phyloP scores from a whole-genome alignment of 2,113 vertebrate species.

The Serinus canaria region DNA sequence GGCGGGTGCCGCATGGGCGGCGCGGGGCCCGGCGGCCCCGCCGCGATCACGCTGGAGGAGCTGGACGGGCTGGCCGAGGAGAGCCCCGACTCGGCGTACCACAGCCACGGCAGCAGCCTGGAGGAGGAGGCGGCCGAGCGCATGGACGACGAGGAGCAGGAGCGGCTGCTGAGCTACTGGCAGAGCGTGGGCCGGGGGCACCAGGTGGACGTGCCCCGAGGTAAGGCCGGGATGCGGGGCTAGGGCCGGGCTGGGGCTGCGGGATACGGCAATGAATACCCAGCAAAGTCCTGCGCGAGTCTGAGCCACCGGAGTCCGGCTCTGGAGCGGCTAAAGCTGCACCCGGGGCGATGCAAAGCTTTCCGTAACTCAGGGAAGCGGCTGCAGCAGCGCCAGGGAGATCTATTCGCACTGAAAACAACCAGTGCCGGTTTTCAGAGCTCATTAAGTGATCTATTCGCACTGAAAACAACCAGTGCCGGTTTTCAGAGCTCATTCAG shows the following conservation, averaged over 20 bases:
- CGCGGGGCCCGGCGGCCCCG: conserved; percentile 8
- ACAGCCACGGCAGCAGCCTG: conserved; percentile 71
- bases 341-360: fast-evolving
- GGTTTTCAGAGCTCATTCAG: not conserved
- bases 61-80: conserved; percentile 81
- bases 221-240: conserved; percentile 50
- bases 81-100: conserved; percentile 72
- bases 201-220: conserved; percentile 84
- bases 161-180: conserved; percentile 84
- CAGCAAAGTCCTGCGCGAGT: fast-evolving
- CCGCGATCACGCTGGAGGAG: conserved; percentile 85
- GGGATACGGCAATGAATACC: fast-evolving
- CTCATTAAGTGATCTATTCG: too few species aligned
- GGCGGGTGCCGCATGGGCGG: conserved; percentile 71
- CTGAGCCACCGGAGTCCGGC: fast-evolving
- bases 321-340: fast-evolving
- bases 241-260: not conserved
- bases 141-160: conserved; percentile 74
- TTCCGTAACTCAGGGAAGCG: fast-evolving
- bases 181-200: conserved; percentile 84
- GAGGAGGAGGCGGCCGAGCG: conserved; percentile 59
- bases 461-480: not conserved
- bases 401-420: fast-evolving
- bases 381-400: fast-evolving
- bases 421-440: too few species aligned